phyloP scores from a whole-genome alignment of 2,888 invertebrate genomes.

The Nephrotoma guestfalica region DNA sequence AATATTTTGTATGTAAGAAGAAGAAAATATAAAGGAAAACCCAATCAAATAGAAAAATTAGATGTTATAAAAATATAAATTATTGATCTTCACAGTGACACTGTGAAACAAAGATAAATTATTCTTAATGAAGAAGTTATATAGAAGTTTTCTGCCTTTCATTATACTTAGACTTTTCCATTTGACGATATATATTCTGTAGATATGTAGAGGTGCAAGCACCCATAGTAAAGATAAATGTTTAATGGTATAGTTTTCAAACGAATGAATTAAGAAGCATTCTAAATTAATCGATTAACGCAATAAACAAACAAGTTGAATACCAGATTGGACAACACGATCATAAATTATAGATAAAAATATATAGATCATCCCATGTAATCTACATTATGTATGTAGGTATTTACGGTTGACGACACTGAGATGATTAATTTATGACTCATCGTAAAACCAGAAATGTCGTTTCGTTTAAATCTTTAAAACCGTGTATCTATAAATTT shows the following conservation, averaged over 20 bases:
- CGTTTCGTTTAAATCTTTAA: background rate
- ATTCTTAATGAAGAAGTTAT: background rate
- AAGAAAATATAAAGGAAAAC: background rate
- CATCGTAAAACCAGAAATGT: background rate
- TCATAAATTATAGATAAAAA: background rate
- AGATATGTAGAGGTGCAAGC: background rate
- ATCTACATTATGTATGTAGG: background rate
- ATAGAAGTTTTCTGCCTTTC: background rate
- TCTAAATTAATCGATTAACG: background rate
- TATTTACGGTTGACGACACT: background rate
- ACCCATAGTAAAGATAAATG: background rate
- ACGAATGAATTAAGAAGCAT: background rate
- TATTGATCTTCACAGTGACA: background rate
- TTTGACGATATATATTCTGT: background rate
- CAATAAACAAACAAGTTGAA: background rate
- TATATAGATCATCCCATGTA: background rate
- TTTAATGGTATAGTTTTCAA: background rate
- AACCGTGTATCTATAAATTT: background rate
- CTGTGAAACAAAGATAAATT: background rate
- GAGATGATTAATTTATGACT: background rate
- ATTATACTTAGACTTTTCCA: background rate
- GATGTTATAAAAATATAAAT: background rate
- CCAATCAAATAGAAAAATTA: background rate
- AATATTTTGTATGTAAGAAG: background rate
- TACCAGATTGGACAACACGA: background rate